A percentile compares a stretch with the other conserved stretches of the same genome.
phyloP scores from a whole-genome alignment of 2,113 vertebrate species.

The Rhinoptilus africanus region DNA sequence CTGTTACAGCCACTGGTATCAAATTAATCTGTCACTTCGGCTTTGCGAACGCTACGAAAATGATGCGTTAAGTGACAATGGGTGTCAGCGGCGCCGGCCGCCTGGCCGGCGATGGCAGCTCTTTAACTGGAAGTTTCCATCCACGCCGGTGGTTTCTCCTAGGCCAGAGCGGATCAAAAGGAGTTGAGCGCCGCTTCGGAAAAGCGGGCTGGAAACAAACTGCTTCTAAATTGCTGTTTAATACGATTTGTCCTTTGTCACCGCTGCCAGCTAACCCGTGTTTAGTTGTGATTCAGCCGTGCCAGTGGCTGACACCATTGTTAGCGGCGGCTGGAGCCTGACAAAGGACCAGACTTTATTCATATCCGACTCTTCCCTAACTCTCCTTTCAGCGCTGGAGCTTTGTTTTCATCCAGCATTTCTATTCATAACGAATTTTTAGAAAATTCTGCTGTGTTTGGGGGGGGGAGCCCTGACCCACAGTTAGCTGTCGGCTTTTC shows the following conservation, averaged over 20 bases:
- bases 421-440: background rate
- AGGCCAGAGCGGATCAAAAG: background rate
- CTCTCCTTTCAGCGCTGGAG: background rate
- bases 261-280: background rate
- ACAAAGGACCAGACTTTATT: background rate
- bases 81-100: background rate
- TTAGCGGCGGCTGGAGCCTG: background rate
- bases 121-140: background rate
- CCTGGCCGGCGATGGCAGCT: fast-evolving
- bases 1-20: background rate
- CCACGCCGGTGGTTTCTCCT: background rate
- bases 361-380: background rate
- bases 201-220: background rate
- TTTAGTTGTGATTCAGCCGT: background rate
- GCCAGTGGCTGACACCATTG: constrained; percentile 16
- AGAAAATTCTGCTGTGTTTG: background rate
- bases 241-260: background rate
- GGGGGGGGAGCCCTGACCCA: background rate
- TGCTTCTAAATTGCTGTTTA: background rate
- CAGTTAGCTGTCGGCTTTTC: background rate
- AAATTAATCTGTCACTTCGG: background rate
- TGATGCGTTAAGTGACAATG: background rate
- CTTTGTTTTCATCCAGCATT: background rate
- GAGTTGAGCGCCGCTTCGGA: background rate
- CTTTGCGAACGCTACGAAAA: background rate